Evolutionary conservation across 2,797 vertebrate genomes (phyloP).

Genomic region (Danio aesculapii): DNA sequence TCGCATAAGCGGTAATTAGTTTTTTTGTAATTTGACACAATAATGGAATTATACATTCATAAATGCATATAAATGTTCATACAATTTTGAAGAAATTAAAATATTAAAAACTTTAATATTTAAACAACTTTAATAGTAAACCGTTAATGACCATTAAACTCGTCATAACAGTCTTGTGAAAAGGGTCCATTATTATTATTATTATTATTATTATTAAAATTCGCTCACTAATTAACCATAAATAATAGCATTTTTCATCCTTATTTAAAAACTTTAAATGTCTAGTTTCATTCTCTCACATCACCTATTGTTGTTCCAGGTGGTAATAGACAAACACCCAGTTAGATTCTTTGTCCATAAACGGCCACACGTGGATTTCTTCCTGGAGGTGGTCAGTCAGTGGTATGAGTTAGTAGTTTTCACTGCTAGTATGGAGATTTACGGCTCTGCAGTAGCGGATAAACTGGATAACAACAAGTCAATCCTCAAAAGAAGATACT

Average conservation of each 20-base stretch:
- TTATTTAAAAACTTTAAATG: neutral
- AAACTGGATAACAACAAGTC: slow-evolving; percentile 83
- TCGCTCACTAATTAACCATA: neutral
- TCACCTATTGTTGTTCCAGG: slow-evolving; percentile 65
- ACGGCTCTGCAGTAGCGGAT: slow-evolving; percentile 84
- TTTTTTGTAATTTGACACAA: no score
- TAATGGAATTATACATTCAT: no score
- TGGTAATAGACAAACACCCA: slow-evolving; percentile 84
- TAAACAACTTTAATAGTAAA: no score
- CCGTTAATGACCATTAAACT: no score
- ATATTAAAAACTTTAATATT: no score
- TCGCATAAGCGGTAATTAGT: no score
- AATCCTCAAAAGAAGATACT: slow-evolving; percentile 82
- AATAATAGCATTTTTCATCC: neutral
- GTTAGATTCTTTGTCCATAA: slow-evolving; percentile 87
- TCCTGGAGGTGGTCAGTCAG: slow-evolving; percentile 86
- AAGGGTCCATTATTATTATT: no score
- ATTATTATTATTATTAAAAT: neutral
- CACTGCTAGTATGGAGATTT: slow-evolving; percentile 87
- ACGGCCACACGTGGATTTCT: slow-evolving; percentile 85
- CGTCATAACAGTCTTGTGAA: no score
- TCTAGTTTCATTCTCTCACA: neutral
- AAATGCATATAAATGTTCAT: no score
- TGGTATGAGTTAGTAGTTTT: slow-evolving; percentile 87
- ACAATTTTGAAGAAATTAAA: no score